Percentiles rank a stretch among this genome's conserved stretches.
These are phyloP conservation scores for Theretra japonica DNA, from an alignment of 2,888 invertebrate genomes.

Conservation along the genomic window DNA sequence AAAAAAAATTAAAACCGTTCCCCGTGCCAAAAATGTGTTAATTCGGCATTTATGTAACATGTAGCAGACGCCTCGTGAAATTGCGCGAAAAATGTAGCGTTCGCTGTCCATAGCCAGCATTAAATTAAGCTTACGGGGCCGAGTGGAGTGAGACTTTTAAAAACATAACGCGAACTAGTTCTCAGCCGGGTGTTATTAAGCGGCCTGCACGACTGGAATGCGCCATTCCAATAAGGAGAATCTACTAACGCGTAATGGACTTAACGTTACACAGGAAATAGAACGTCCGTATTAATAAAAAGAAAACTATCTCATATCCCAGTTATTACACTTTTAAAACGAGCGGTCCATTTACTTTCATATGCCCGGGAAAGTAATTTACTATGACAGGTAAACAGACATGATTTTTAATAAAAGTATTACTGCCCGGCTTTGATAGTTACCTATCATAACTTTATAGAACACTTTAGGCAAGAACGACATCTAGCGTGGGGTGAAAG, in stretches of 20 bases:
- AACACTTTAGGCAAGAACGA: constrained; percentile 34
- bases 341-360: background rate
- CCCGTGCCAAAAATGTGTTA: constrained; percentile 71
- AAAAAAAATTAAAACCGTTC: constrained; percentile 66
- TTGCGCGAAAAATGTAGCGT: constrained; percentile 60
- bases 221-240: constrained; percentile 18
- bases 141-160: constrained; percentile 51
- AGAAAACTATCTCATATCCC: constrained; percentile 18
- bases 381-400: constrained; percentile 1
- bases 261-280: constrained; percentile 37
- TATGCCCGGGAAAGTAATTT: constrained; percentile 24
- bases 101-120: constrained; percentile 57
- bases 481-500: constrained; percentile 53
- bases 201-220: constrained; percentile 39
- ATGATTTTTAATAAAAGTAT: background rate
- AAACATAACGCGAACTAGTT: constrained; percentile 48
- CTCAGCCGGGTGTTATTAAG: constrained; percentile 45
- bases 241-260: constrained; percentile 32
- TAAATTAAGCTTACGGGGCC: constrained; percentile 60
- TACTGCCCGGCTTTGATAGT: background rate
- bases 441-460: background rate
- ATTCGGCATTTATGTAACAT: constrained; percentile 64
- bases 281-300: constrained; percentile 17
- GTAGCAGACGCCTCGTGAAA: constrained; percentile 56
- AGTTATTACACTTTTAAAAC: constrained; percentile 10